phyloP scores from a whole-genome alignment of 2,888 invertebrate species.

The Nineta flava region DNA sequence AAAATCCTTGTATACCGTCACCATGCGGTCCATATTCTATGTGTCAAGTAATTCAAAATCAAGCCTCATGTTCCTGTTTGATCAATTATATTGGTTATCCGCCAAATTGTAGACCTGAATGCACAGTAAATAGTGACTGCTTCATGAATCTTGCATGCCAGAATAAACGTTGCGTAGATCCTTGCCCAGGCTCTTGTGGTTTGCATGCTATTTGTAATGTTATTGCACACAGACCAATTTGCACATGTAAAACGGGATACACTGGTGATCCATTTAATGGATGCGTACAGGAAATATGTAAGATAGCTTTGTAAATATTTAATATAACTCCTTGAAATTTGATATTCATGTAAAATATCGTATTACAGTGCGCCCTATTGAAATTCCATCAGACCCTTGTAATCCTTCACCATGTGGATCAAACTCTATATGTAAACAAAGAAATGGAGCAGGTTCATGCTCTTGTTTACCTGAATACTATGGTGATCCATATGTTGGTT shows the following conservation, averaged over 20 bases:
- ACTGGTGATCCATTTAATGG: conserved; percentile 69
- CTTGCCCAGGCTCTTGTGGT: conserved; percentile 61
- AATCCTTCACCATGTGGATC: conserved; percentile 73
- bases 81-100: conserved; percentile 61
- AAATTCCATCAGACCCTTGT: conserved; percentile 47
- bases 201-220: conserved; percentile 52
- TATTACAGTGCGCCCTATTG: conserved; percentile 40
- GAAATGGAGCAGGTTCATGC: conserved; percentile 67
- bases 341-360: conserved; percentile 39
- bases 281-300: conserved; percentile 39
- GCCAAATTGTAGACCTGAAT: conserved; percentile 63
- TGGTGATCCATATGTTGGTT: conserved; percentile 74
- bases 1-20: conserved; percentile 49
- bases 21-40: conserved; percentile 67
- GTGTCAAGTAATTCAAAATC: conserved; percentile 48
- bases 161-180: conserved; percentile 53
- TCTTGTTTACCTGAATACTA: conserved; percentile 66
- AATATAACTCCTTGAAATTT: not conserved
- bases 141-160: conserved; percentile 54
- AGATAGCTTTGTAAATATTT: conserved; percentile 24
- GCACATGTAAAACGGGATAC: conserved; percentile 50
- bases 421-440: conserved; percentile 71
- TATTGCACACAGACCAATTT: conserved; percentile 55
- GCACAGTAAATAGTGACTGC: conserved; percentile 56
- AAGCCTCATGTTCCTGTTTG: conserved; percentile 60